A percentile compares a stretch with the other conserved stretches of the same genome.
Conservation (phyloP, 2,797 vertebrate genomes). For the Morus bassanus region DNA sequence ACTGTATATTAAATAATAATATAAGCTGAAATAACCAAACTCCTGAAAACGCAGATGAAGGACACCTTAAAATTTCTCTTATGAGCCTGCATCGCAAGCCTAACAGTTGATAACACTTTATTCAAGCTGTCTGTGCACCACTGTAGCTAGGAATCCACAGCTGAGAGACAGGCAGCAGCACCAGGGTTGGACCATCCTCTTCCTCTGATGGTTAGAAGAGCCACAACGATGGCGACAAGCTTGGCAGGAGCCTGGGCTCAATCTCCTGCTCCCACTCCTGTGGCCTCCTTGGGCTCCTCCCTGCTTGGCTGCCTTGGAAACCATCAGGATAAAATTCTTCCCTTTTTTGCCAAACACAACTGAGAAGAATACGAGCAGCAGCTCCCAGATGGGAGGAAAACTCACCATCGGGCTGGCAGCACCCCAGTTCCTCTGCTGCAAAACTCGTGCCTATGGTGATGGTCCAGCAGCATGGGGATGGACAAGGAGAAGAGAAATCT, state of each 20-base stretch:
- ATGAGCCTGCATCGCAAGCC: neutral
- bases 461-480: neutral
- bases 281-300: neutral
- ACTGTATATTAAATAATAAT: neutral
- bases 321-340: neutral
- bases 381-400: neutral
- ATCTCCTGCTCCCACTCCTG: neutral
- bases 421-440: neutral
- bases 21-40: neutral
- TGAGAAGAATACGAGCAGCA: neutral
- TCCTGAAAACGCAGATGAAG: neutral
- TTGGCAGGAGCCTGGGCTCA: neutral
- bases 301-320: neutral
- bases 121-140: neutral
- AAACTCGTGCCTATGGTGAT: neutral
- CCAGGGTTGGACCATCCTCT: neutral
- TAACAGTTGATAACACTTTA: neutral
- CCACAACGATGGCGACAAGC: neutral
- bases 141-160: neutral
- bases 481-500: neutral
- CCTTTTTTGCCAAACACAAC: neutral
- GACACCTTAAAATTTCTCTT: no score
- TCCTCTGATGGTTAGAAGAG: neutral
- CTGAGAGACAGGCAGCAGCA: accelerated
- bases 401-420: neutral